Conservation (phyloP, 2,888 invertebrate species). For the Hedya salicella region DNA sequence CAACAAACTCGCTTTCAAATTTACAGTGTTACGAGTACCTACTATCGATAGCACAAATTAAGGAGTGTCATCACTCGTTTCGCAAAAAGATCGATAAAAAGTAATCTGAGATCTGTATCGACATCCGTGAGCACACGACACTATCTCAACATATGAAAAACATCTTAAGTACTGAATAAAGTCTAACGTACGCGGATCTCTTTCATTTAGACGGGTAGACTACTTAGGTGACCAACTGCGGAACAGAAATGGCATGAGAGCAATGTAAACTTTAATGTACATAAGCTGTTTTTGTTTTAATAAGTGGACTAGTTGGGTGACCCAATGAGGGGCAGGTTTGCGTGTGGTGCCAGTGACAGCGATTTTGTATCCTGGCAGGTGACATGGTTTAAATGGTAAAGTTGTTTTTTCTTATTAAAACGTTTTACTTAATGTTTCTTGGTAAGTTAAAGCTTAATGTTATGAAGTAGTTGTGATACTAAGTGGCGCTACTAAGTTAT, state of each 20-base stretch:
- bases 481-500: too few species aligned
- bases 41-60: constrained; percentile 5
- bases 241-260: too few species aligned
- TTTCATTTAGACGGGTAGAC: background rate
- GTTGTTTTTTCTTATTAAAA: background rate
- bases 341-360: constrained; percentile 51
- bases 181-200: background rate
- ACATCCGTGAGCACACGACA: constrained; percentile 62
- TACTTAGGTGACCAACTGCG: too few species aligned
- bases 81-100: constrained; percentile 27
- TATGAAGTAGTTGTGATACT: too few species aligned
- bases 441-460: background rate
- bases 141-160: constrained; percentile 39
- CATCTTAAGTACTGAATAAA: background rate
- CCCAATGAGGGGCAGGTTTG: constrained; percentile 72
- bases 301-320: constrained; percentile 49
- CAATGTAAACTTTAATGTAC: too few species aligned
- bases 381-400: constrained; percentile 22
- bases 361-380: constrained; percentile 33
- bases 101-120: constrained; percentile 49
- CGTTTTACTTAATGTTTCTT: background rate
- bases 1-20: background rate
- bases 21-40: background rate
- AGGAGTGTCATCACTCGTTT: constrained; percentile 9
- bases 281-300: too few species aligned